Base-by-base conservation (phyloP, 53 echinoderm and acorn worm genomes). In the Echinarachnius parma region DNA sequence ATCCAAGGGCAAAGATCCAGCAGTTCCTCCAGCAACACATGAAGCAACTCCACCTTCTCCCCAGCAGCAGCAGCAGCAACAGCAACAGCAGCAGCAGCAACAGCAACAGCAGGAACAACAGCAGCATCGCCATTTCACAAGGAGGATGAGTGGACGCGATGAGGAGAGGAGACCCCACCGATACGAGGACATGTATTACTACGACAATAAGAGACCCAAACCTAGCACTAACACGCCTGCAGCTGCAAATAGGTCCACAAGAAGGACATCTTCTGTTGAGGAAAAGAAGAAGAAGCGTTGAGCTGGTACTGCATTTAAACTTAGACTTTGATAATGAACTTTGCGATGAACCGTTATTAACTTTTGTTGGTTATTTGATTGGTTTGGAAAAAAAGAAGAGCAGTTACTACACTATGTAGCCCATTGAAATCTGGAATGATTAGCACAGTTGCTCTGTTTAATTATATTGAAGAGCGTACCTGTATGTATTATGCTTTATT, bases 151-250 rank as follows among this genome's bases (percentile, higher is more conserved):
- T 10, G 59, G 65, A n/a, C 59, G 86, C 10, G 77, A 80, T 19
- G 57, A 66, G 22, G 86, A 86, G 33, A 75, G 79, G 48, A 68
- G 75, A 36, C 47, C 80, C 34, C 80, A 86, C 39, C 86, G 86
- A 1, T 86, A 80, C 30, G 77, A 77, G 8, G 86, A 86, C 42
- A 86, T 86, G 86, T 65, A 66, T 42, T 79, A 79, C 59, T 79
- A 79, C 57, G 79, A 66, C 39, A 54, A 56, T 31, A 69, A 69
- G 25, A 30, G 53, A 33, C 34, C 70, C 4, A 34, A 16, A 21
- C 22, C 33, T 9, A 69, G 53, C 35, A 4, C 69, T 2, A 69
- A 15, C 32, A 52, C 21, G 29, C 32, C 53, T 33, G 1, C 70
- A 33, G 53, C 70, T 53, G 14, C 53, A 9, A 24, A 24, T 25